Evolutionary conservation across 1,140 invertebrate genomes (phyloP), one percentile per base, ranked within the genome.

Genomic region (Campoletis sonorensis): DNA sequence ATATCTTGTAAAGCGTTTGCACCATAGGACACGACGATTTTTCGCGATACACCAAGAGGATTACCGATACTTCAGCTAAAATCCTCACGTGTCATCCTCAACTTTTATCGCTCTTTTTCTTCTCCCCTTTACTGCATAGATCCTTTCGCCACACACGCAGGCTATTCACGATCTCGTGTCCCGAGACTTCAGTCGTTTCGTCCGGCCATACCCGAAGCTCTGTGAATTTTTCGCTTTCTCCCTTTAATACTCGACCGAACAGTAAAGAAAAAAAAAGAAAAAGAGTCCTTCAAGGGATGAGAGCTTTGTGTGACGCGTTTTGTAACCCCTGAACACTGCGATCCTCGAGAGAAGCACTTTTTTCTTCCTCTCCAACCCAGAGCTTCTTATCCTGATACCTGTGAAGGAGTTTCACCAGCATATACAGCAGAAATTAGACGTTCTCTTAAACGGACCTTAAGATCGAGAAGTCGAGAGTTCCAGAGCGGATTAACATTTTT

Each of bases 251-350:
- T 37, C 33, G 58, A 45, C 21, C 58, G 33, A 15, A 49, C 61
- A 76, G 71, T 45, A 54, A 77, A 72, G 67, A 81, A 58, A 81
- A 54, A 40, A 5, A 78, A 23, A 54, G 64, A 33, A 49, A 68
- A 37, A n/a, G 40, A 37, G 18, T 79, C 80, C 73, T 84, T 86
- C 86, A 86, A 81, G 85, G 83, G 84, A 86, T 86, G 84, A 86
- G 78, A 86, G 78, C 85, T 82, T 86, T 83, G 84, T 84, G 84
- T 83, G 82, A 84, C 79, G 81, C 61, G 72, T 79, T 45, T 45
- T 40, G 23, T 73, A 73, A 58, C 30, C 79, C 67, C 61, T 51
- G 67, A 79, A 45, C 70, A 81, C 79, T 71, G 30, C 33, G 23
- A 78, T 61, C 67, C 80, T 84, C 75, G 76, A 79, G 78, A 81